Percentiles rank a stretch among this genome's conserved stretches.
Evolutionary conservation across 2,888 invertebrate genomes (phyloP).

Genomic region (Lottia scabra): DNA sequence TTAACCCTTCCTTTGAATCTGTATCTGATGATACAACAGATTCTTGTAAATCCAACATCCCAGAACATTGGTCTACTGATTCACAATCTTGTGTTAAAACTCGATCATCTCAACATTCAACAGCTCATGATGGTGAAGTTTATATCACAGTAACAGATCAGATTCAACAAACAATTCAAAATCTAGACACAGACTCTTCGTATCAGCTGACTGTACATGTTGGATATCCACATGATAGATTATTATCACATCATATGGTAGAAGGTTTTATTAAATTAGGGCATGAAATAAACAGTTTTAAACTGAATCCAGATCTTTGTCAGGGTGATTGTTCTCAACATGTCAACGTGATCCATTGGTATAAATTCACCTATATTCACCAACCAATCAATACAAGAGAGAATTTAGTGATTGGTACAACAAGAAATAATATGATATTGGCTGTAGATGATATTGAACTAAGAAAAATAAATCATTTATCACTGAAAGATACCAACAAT

Average conservation of each 20-base stretch:
- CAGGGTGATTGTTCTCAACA: conserved; percentile 18
- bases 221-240: conserved; percentile 16
- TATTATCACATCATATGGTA: conserved; percentile 4
- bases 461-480: conserved; percentile 9
- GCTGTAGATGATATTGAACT: conserved; percentile 15
- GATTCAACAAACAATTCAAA: not conserved
- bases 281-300: conserved; percentile 18
- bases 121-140: not conserved
- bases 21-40: too few relatives aligned
- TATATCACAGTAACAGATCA: not conserved
- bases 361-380: conserved; percentile 8
- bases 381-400: not conserved
- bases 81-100: not conserved
- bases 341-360: conserved; percentile 22
- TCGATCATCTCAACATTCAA: not conserved
- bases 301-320: conserved; percentile 25
- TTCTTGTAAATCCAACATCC: not conserved
- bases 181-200: not conserved
- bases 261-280: conserved; percentile 29
- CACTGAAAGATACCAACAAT: not conserved
- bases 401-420: not conserved
- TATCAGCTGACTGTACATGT: conserved; percentile 16
- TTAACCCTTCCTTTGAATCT: conserved; percentile 36
- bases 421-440: conserved; percentile 4
- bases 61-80: not conserved